Evolutionary conservation across 2,113 vertebrate genomes (phyloP), one percentile per base, ranked within the genome.

Genomic region (Poecilia latipinna): DNA sequence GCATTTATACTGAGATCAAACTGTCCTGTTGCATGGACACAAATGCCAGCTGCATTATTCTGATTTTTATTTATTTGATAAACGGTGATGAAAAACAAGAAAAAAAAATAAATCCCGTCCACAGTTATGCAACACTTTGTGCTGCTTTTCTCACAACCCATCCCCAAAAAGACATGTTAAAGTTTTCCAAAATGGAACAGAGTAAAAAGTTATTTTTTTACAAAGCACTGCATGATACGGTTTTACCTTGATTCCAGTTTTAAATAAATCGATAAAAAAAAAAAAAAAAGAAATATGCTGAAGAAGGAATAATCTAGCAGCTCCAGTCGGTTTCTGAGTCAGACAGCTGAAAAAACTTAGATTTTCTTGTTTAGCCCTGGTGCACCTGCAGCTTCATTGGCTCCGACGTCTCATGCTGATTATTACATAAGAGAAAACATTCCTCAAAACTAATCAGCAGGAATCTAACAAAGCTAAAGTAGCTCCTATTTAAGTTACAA

Each of bases 321-420:
- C 60, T 75, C 29, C 8, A 71, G 61, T 65, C 68, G 17, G 42
- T 72, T 28, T 24, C 39, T 57, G 28, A 44, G 54, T 33, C 39
- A 64, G 32, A 29, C 86, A 92, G 90, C 85, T 91, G 90, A 88
- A 80, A 83, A 83, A 87, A 77, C 70, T 0, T 12, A 51, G n/a
- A 51, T 61, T 74, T 74, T 77, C 28, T 79, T 84, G 66, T 86
- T 90, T 75, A 83, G 29, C 81, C 39, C 83, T 70, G 79, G 32
- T 88, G 86, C 85, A 90, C 78, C 86, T 92, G 89, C 84, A 76
- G 68, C 76, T 86, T 90, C 68, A 91, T 88, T 78, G 68, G 44
- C 70, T 17, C 65, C 82, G 86, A 85, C 90, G 86, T 82, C 87
- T 90, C 91, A 80, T 72, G 91, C 91, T 92, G 91, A 70, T 86